Conservation (phyloP, 2,113 vertebrate species). For the Xenus cinereus region DNA sequence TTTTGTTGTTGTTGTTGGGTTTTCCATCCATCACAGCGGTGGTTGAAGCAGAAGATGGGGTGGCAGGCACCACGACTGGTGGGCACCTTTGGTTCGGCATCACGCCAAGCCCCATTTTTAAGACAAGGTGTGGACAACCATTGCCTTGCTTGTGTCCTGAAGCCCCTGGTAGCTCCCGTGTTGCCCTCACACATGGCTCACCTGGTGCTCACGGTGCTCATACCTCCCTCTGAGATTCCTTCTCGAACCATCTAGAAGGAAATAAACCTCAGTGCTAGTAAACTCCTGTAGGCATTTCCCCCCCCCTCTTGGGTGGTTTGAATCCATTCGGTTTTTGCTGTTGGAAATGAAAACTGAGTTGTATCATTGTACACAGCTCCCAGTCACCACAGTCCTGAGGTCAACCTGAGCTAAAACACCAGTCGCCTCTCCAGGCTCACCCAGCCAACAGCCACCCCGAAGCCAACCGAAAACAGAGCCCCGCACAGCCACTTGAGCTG, state of each 20-base stretch:
- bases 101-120: rapidly evolving
- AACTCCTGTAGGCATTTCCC: rapidly evolving
- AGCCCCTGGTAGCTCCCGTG: rapidly evolving
- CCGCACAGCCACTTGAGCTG: not conserved
- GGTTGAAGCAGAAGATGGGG: rapidly evolving
- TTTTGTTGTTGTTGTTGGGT: not conserved
- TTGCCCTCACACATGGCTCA: rapidly evolving
- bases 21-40: not conserved
- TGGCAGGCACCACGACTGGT: rapidly evolving
- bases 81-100: not conserved
- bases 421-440: not conserved
- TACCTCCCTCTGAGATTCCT: not conserved
- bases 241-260: not conserved
- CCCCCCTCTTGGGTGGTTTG: not conserved
- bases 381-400: not conserved
- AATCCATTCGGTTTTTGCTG: rapidly evolving
- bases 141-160: not conserved
- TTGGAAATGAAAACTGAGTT: not conserved
- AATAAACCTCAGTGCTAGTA: not conserved
- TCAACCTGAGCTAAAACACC: not conserved
- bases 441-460: not conserved
- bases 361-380: not conserved
- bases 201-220: rapidly evolving
- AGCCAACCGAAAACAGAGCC: rapidly evolving
- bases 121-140: rapidly evolving